A percentile compares a stretch with the other conserved stretches of the same genome.
These are phyloP conservation scores for Calephelis virginiensis DNA, from an alignment of 1,140 invertebrate genomes.

Conservation along the genomic window DNA sequence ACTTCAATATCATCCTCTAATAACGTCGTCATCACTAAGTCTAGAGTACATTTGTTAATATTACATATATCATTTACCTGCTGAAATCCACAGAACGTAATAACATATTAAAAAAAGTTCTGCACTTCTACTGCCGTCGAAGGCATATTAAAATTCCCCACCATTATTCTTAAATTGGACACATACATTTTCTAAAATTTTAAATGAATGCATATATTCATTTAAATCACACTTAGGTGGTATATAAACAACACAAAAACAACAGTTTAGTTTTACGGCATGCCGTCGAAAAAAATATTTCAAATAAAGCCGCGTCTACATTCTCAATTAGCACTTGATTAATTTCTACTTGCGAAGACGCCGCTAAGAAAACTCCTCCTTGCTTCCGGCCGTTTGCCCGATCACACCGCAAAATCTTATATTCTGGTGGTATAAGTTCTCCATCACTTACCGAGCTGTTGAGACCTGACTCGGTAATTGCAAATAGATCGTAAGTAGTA, in stretches of 20 bases:
- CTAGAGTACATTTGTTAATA: too few species aligned
- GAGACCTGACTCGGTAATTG: background rate
- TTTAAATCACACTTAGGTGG: background rate
- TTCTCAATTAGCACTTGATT: background rate
- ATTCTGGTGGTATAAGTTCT: background rate
- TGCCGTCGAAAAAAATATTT: background rate
- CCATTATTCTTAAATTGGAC: background rate
- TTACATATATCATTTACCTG: too few species aligned
- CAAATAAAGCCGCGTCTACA: background rate
- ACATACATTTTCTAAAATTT: slow-evolving; percentile 12
- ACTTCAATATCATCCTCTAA: too few species aligned
- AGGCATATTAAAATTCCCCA: slow-evolving; percentile 5
- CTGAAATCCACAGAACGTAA: too few species aligned
- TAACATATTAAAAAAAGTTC: too few species aligned
- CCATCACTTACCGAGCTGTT: background rate
- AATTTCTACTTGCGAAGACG: background rate
- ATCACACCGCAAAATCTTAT: background rate
- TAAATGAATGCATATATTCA: background rate
- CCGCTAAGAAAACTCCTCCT: background rate
- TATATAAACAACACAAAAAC: slow-evolving; percentile 9
- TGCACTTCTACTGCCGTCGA: too few species aligned
- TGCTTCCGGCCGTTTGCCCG: background rate
- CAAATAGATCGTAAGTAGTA: background rate
- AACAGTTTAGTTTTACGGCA: background rate
- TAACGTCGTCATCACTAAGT: too few species aligned